Evolutionary conservation across 2,888 invertebrate species (phyloP), one percentile per base, ranked within the genome.

Genomic region (Polymixis lichenea): DNA sequence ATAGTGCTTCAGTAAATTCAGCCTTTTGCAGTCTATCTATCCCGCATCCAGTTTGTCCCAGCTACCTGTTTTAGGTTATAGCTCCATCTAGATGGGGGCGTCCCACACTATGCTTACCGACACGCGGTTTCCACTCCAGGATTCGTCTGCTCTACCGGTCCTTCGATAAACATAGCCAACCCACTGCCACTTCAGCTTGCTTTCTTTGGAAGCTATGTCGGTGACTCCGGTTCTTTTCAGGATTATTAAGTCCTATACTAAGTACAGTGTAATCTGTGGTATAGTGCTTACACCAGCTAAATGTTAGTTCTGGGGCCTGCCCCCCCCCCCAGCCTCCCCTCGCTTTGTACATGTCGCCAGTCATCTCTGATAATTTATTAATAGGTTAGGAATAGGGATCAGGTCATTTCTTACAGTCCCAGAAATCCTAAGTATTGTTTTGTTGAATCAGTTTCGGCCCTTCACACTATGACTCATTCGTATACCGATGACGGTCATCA

Each of bases 401-500:
- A 53, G 55, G 11, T 60, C 28, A 38, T 43, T n/a, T 15, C 38
- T 62, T 28, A 19, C 19, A 51, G 43, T 75, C 11, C 17, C 7
- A 43, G 9, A 28, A 43, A 61, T 5, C 9, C 9, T 28, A 55
- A 25, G 3, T 49, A 25, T 38, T 8, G 22, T 25, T 51, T 61
- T 15, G 53, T 61, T 28, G 4, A 38, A 51, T 2, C 4, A 49
- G 5, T 17, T 78, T 64, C n/a, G 15, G 43, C 22, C 4, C 17
- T 25, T 32, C 28, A 25, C 22, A 13, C 7, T 38, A 56, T 43
- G 25, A 15, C 17, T 28, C 13, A 61, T 19, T 15, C n/a, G 32
- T 38, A 55, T 25, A 11, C 61, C 43, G 32, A 62, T 53, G 78
- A 78, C 66, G 15, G 43, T 51, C 43, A 66, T 67, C 51, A 32